A percentile compares a stretch with the other conserved stretches of the same genome.
phyloP scores from a whole-genome alignment of 2,888 invertebrate species.

The Dinocampus coccinellae region DNA sequence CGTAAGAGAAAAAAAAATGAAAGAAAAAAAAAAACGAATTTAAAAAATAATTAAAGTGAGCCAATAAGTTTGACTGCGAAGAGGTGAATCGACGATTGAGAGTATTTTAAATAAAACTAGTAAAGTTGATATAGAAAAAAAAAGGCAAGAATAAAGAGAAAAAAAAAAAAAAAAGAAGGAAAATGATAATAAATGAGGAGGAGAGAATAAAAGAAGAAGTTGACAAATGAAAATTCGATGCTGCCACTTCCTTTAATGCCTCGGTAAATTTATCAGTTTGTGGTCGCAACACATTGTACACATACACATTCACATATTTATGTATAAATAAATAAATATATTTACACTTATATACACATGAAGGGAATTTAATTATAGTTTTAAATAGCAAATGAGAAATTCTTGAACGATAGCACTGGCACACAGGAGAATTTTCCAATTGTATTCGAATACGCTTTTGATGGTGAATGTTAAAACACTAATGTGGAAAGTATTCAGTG shows the following conservation, averaged over 20 bases:
- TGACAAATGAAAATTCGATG: constrained; percentile 3
- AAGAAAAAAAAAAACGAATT: neutral
- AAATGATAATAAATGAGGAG: too few species aligned
- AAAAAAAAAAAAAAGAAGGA: neutral
- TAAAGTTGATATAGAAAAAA: neutral
- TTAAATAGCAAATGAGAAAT: neutral
- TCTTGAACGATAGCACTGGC: neutral
- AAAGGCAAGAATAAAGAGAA: neutral
- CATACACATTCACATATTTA: neutral
- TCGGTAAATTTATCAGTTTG: neutral
- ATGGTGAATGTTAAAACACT: neutral
- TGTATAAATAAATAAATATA: neutral
- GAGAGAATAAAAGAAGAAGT: neutral
- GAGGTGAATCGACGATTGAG: neutral
- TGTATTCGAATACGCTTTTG: neutral
- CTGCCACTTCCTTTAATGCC: neutral
- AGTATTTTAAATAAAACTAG: neutral
- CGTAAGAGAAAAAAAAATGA: neutral
- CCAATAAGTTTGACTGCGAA: neutral
- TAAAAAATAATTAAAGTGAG: neutral
- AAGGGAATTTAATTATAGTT: neutral
- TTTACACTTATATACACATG: too few species aligned
- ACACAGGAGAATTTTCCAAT: neutral
- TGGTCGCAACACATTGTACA: neutral
- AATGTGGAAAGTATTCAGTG: too few species aligned